phyloP scores from a whole-genome alignment of 1,140 invertebrate species.

The Nymphalis io region DNA sequence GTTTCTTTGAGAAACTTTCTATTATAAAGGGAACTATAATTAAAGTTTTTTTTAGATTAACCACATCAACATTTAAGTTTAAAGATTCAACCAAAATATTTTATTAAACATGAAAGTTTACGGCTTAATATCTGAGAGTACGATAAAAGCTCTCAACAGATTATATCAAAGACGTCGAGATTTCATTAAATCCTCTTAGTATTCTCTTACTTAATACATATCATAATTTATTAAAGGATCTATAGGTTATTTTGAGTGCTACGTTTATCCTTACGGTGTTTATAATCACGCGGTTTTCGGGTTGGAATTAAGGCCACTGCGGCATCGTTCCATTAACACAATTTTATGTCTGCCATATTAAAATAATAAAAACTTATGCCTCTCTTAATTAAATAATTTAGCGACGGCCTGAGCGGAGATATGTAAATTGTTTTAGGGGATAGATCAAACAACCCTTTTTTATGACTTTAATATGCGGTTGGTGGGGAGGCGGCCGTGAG shows the following conservation, averaged over 20 bases:
- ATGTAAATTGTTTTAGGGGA: constrained; percentile 82
- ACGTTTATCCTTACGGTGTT: constrained; percentile 30
- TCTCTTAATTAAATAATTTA: constrained; percentile 83
- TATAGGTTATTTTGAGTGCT: constrained; percentile 38
- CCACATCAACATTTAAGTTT: background rate
- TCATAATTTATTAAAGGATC: constrained; percentile 40
- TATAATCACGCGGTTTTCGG: constrained; percentile 54
- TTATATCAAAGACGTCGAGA: constrained; percentile 44
- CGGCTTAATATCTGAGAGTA: constrained; percentile 34
- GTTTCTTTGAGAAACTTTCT: background rate
- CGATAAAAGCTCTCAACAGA: constrained; percentile 42
- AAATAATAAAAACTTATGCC: constrained; percentile 82
- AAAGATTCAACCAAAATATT: constrained; percentile 15
- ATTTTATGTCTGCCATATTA: constrained; percentile 78
- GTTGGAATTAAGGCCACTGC: constrained; percentile 60
- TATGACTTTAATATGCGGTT: constrained; percentile 81
- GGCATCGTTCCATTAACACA: constrained; percentile 76
- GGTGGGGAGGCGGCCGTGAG: constrained; percentile 52
- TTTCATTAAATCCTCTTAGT: constrained; percentile 42
- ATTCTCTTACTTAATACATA: constrained; percentile 41
- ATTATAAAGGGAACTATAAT: background rate
- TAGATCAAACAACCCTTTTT: constrained; percentile 82
- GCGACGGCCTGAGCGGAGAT: constrained; percentile 76
- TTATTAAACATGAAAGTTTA: constrained; percentile 37
- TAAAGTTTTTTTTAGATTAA: background rate